phyloP scores from a whole-genome alignment of 2,888 invertebrate species.

The Rhagophthalmus giganteus region DNA sequence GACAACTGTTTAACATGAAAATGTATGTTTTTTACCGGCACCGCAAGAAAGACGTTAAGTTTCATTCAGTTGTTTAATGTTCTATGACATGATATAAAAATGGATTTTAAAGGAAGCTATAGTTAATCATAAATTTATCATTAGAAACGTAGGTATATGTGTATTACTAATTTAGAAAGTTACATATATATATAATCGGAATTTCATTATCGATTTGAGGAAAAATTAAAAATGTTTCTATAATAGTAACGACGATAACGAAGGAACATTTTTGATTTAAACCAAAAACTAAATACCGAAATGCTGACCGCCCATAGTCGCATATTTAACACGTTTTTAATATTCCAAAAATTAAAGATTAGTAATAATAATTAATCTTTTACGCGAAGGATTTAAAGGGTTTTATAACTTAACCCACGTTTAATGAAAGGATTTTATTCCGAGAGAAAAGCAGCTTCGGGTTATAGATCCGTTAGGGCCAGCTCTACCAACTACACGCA shows the following conservation, averaged over 20 bases:
- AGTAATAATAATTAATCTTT: slow-evolving; percentile 8
- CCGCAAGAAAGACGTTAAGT: slow-evolving; percentile 36
- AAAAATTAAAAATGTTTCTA: too few species aligned
- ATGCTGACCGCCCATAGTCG: too few species aligned
- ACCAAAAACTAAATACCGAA: background rate
- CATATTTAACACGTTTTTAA: background rate
- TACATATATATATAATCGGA: too few species aligned
- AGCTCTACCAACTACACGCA: slow-evolving; percentile 34
- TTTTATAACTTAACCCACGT: slow-evolving; percentile 17
- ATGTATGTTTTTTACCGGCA: slow-evolving; percentile 31
- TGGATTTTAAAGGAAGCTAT: slow-evolving; percentile 9
- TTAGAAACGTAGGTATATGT: background rate
- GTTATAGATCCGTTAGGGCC: slow-evolving; percentile 25
- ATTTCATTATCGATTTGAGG: too few species aligned
- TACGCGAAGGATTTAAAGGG: slow-evolving; percentile 2
- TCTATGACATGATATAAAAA: slow-evolving; percentile 15
- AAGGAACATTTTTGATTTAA: background rate
- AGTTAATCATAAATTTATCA: background rate
- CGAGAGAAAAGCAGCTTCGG: slow-evolving; percentile 18
- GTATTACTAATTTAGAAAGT: too few species aligned
- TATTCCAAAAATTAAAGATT: background rate
- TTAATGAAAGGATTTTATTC: slow-evolving; percentile 25
- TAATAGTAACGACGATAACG: too few species aligned
- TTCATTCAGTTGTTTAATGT: slow-evolving; percentile 10
- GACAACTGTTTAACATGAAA: slow-evolving; percentile 41